Conservation (phyloP, 2,888 invertebrate species). For the Ectemnius continuus region DNA sequence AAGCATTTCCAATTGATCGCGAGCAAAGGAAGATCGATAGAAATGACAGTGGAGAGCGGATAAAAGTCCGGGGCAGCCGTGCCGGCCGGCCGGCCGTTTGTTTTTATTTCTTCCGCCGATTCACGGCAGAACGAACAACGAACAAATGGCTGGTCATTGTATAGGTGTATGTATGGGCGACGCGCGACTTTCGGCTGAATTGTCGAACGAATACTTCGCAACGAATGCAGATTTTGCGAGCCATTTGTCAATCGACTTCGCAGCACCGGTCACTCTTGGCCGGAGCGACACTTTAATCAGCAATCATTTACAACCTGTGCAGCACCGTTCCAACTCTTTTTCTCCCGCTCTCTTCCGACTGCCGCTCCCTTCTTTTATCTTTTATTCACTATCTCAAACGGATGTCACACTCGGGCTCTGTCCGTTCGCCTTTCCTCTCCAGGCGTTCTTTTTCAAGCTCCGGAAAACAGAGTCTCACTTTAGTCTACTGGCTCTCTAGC, state of each 20-base stretch:
- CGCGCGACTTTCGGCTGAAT: slow-evolving; percentile 63
- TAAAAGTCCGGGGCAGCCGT: slow-evolving; percentile 16
- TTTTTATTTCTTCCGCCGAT: slow-evolving; percentile 57
- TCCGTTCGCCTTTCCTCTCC: no score
- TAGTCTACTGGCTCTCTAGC: no score
- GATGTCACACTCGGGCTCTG: no score
- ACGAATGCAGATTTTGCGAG: slow-evolving; percentile 73
- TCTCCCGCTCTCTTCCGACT: slow-evolving; percentile 20
- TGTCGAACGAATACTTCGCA: slow-evolving; percentile 66
- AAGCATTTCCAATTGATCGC: slow-evolving; percentile 34
- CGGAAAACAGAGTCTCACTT: no score
- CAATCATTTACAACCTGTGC: slow-evolving; percentile 70
- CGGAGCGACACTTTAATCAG: slow-evolving; percentile 73
- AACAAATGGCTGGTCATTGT: slow-evolving; percentile 54
- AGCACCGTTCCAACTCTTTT: slow-evolving; percentile 19
- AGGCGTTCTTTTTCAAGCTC: no score
- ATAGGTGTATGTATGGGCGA: slow-evolving; percentile 41
- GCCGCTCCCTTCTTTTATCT: slow-evolving; percentile 1
- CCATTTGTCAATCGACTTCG: slow-evolving; percentile 73
- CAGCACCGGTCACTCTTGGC: slow-evolving; percentile 44
- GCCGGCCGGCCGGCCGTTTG: slow-evolving; percentile 26
- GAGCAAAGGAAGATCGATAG: slow-evolving; percentile 27
- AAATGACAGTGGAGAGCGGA: neutral
- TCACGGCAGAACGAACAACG: slow-evolving; percentile 58
- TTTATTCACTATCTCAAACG: neutral